A percentile compares a stretch with the other conserved stretches of the same genome.
Evolutionary conservation across 1,140 invertebrate genomes (phyloP).

Genomic region (Plutomurus gul): DNA sequence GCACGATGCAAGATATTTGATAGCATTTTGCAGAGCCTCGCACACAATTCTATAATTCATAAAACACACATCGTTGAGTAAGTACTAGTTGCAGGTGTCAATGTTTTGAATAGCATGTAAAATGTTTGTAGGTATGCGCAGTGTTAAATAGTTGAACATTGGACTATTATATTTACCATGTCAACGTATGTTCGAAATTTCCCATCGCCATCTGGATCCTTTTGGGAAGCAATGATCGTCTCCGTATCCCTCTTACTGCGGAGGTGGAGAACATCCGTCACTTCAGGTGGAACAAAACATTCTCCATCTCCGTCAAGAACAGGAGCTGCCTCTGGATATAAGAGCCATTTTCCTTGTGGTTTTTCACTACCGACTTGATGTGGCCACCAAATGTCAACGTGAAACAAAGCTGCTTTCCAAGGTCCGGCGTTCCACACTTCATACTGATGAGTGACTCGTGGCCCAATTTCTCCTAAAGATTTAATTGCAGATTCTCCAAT

Average conservation of each 20-base stretch:
- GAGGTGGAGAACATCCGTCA: conserved; percentile 40
- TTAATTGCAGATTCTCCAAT: conserved; percentile 81
- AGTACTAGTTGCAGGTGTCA: too few relatives aligned
- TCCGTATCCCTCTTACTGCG: conserved; percentile 71
- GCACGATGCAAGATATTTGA: conserved; percentile 78
- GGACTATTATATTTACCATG: conserved; percentile 64
- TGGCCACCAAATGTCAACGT: conserved; percentile 86
- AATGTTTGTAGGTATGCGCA: neutral
- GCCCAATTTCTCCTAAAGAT: conserved; percentile 82
- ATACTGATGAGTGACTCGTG: conserved; percentile 81
- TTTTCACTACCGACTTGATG: conserved; percentile 80
- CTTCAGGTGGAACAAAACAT: conserved; percentile 39
- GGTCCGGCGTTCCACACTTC: conserved; percentile 85
- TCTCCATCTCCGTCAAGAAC: conserved; percentile 67
- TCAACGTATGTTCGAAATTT: conserved; percentile 73
- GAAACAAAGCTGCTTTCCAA: conserved; percentile 76
- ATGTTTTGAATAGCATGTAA: too few relatives aligned
- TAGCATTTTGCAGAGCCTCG: conserved; percentile 81
- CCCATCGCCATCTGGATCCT: conserved; percentile 71
- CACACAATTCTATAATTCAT: conserved; percentile 71
- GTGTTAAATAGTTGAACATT: neutral
- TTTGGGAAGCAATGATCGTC: conserved; percentile 72
- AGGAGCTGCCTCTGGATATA: conserved; percentile 83
- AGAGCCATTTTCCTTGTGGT: conserved; percentile 76
- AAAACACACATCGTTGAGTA: too few relatives aligned